These are phyloP conservation scores for Pristionchus exspectatus DNA, from an alignment of 2,888 invertebrate species.

Conservation along the genomic window DNA sequence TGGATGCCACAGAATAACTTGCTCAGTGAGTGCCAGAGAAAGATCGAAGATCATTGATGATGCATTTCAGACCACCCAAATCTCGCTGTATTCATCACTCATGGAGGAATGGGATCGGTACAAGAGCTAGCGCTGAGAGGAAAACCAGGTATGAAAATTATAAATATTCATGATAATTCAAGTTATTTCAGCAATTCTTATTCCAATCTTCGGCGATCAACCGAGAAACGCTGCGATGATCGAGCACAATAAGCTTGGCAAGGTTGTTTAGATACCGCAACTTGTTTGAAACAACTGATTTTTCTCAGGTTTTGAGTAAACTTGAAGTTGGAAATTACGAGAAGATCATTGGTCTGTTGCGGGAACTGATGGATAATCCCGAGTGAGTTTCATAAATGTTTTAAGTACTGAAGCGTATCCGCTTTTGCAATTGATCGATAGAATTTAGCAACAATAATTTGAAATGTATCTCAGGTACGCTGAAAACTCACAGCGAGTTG, in stretches of 20 bases:
- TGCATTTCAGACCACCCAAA: not conserved
- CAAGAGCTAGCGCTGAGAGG: slow-evolving; percentile 5
- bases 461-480: slow-evolving; percentile 2
- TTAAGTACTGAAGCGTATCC: not conserved
- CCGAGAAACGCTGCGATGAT: slow-evolving; percentile 32
- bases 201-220: slow-evolving; percentile 24
- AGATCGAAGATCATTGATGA: not conserved
- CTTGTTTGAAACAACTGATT: not conserved
- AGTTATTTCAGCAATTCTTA: not conserved
- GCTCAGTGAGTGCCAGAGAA: not conserved
- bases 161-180: not conserved
- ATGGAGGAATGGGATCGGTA: slow-evolving; percentile 29
- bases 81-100: slow-evolving; percentile 36
- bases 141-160: not conserved
- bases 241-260: slow-evolving; percentile 28
- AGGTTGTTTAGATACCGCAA: not conserved
- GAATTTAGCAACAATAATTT: no score
- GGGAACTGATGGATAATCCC: slow-evolving; percentile 1
- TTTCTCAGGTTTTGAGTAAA: slow-evolving; percentile 9
- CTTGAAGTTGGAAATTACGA: slow-evolving; percentile 19
- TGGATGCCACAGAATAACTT: slow-evolving; percentile 45
- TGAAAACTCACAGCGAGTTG: not conserved
- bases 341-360: not conserved
- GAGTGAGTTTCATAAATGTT: not conserved
- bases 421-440: not conserved